Conservation (phyloP, 2,113 vertebrate genomes). For the Elaphurus davidianus region DNA sequence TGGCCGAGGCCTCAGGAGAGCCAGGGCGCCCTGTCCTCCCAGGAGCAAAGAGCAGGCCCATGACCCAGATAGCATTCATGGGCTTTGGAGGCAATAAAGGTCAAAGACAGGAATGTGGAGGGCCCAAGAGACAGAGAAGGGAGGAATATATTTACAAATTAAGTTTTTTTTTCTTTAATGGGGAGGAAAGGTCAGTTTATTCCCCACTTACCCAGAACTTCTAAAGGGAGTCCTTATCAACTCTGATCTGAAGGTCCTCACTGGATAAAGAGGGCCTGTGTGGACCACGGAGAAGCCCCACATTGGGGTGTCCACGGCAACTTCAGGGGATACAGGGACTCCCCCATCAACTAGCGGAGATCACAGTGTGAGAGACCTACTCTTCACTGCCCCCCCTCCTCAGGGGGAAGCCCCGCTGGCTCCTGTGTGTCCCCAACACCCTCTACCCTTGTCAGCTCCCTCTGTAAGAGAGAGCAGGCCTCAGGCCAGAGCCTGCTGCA, state of each 20-base stretch:
- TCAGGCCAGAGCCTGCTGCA: constrained; percentile 15
- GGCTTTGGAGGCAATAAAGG: background rate
- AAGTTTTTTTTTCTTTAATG: background rate
- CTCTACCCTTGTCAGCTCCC: background rate
- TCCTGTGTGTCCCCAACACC: background rate
- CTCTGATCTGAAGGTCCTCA: background rate
- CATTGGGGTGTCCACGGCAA: rapidly evolving
- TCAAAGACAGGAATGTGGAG: background rate
- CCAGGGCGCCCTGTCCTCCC: background rate
- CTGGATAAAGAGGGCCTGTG: background rate
- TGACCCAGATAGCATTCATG: rapidly evolving
- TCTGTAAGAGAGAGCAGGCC: background rate
- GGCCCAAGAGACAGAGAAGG: background rate
- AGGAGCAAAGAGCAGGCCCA: too few relatives aligned
- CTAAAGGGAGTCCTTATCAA: background rate
- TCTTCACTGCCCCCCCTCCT: rapidly evolving
- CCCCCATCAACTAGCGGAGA: rapidly evolving
- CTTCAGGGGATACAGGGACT: background rate
- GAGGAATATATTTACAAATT: background rate
- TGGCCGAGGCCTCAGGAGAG: background rate
- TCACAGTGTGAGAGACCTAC: background rate
- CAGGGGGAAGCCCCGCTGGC: too few relatives aligned
- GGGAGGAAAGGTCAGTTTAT: background rate
- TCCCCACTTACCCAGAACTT: background rate
- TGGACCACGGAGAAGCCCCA: background rate